phyloP scores from a whole-genome alignment of 2,888 invertebrate genomes.

The Diaphora mendica region DNA sequence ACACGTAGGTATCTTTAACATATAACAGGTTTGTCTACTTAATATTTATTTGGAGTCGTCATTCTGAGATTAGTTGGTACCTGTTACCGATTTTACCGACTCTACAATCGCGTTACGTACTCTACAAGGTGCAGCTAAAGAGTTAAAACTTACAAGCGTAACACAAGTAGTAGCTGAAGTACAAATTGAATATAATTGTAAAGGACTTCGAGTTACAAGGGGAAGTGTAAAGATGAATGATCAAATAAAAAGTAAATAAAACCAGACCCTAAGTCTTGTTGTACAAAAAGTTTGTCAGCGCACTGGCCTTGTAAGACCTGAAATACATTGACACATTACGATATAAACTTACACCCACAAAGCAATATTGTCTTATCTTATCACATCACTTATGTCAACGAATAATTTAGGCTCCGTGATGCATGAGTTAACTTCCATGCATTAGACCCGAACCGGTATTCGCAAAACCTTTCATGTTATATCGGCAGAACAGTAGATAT shows the following conservation, averaged over 20 bases:
- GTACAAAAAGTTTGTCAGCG: constrained; percentile 69
- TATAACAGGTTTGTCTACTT: constrained; percentile 9
- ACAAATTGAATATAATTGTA: background rate
- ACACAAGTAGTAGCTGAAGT: no score
- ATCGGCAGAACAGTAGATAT: background rate
- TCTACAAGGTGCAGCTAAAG: constrained; percentile 45
- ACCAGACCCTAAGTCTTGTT: constrained; percentile 48
- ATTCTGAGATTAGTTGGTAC: constrained; percentile 10
- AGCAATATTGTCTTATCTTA: constrained; percentile 71
- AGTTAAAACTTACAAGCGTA: constrained; percentile 47
- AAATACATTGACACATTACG: constrained; percentile 72
- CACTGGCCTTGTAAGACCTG: constrained; percentile 70
- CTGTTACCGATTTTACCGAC: constrained; percentile 14
- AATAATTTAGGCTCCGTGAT: constrained; percentile 60
- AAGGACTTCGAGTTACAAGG: background rate
- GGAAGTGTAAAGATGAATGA: background rate
- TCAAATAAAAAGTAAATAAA: background rate
- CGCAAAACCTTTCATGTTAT: background rate
- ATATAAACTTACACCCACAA: constrained; percentile 74
- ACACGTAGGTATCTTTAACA: background rate
- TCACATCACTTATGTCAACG: constrained; percentile 65
- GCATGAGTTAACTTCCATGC: constrained; percentile 55
- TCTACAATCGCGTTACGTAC: constrained; percentile 26
- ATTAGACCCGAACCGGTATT: constrained; percentile 25
- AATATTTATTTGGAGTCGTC: constrained; percentile 21